phyloP scores from a whole-genome alignment of 1,140 invertebrate species.

The Sarcophaga peregrina region DNA sequence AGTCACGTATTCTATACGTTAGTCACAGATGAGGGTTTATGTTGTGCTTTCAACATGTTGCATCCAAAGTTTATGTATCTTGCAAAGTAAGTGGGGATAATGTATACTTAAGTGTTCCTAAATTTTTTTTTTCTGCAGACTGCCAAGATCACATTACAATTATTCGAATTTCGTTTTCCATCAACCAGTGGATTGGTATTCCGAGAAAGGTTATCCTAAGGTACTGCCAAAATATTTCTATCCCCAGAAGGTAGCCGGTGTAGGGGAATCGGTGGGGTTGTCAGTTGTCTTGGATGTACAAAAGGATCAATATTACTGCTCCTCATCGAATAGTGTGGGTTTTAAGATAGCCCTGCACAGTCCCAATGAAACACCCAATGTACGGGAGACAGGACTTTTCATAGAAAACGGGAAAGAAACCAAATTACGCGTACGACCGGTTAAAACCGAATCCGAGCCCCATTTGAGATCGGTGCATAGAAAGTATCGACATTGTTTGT shows the following conservation, averaged over 20 bases:
- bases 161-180: neutral
- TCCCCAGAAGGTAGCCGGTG: constrained; percentile 72
- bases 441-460: constrained; percentile 72
- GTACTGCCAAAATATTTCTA: constrained; percentile 69
- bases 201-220: constrained; percentile 74
- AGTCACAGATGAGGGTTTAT: constrained; percentile 83
- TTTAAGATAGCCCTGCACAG: constrained; percentile 80
- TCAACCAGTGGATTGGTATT: constrained; percentile 75
- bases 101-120: neutral
- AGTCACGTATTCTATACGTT: constrained; percentile 77
- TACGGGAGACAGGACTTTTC: constrained; percentile 77
- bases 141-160: neutral
- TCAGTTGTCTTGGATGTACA: constrained; percentile 78
- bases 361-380: constrained; percentile 81
- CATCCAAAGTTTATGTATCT: constrained; percentile 75
- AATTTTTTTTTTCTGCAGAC: constrained; percentile 11
- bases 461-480: constrained; percentile 70
- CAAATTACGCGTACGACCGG: constrained; percentile 73
- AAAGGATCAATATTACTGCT: constrained; percentile 79
- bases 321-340: constrained; percentile 78
- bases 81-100: constrained; percentile 50
- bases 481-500: constrained; percentile 77
- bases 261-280: constrained; percentile 76
- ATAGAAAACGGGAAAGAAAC: constrained; percentile 76
- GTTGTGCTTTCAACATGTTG: constrained; percentile 83